Evolutionary conservation across 2,888 invertebrate species (phyloP), one percentile per base, ranked within the genome.

Genomic region (Drosophila neonasuta): DNA sequence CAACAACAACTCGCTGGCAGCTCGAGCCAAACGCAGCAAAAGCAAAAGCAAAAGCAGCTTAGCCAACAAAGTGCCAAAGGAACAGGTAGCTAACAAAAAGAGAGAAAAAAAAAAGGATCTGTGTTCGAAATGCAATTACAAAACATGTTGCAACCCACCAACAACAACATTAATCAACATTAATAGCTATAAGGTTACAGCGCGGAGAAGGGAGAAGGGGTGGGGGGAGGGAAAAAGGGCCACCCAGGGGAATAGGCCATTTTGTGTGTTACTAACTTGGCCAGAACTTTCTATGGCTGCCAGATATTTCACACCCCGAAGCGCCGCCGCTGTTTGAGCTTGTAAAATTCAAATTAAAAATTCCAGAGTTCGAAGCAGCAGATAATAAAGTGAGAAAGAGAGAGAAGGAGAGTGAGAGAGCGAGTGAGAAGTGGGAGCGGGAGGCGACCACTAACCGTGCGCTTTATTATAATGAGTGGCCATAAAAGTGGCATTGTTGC

Each of bases 381-480:
- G 24, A 24, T 24, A 24, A 24, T 24, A 24, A 44, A 17, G 8
- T 13, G 49, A 29, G 13, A 11, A 6, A 17, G 49, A 20, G 13
- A 13, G 11, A 6, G 3, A 32, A 29, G 17, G 42, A 39, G 24
- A 45, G 13, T 20, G 32, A 42, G 30, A 64, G 17, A 20, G n/a
- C 11, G 24, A 29, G 13, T 5, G 20, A 11, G 10, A 10, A 11
- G 45, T 29, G 39, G 30, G 36, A 48, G 34, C 42, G 20, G 48
- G 15, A 42, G 74, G 71, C 71, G 85, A 77, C 86, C 83, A 84
- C 84, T 84, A 80, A 83, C 86, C 80, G 88, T 81, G 80, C 81
- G 81, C 79, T 88, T 88, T 83, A 88, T 81, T 85, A 84, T 87
- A 88, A 88, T 88, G 88, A 87, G 82, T 76, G 85, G 76, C 73